Conservation (phyloP, 2,113 vertebrate species). For the Balaeniceps rex region DNA sequence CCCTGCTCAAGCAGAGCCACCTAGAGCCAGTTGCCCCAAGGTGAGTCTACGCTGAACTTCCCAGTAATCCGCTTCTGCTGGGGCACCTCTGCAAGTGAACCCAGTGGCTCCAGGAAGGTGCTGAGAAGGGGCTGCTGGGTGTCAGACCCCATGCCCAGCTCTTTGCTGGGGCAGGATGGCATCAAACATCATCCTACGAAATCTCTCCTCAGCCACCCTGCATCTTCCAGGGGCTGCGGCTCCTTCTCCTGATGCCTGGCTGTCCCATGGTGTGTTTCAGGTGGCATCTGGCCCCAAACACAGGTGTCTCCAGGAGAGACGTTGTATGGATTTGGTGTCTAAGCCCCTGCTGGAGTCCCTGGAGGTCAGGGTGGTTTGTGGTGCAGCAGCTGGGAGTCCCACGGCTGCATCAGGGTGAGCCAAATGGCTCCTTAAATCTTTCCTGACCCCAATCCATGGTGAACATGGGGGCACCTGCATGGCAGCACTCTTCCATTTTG, state of each 20-base stretch:
- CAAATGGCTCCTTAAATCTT: neutral
- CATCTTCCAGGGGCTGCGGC: neutral
- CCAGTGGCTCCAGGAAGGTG: neutral
- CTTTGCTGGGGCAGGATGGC: neutral
- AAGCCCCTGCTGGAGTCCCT: neutral
- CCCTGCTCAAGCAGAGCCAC: neutral
- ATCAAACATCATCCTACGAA: neutral
- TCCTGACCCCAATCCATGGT: neutral
- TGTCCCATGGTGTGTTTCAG: neutral
- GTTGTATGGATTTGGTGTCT: accelerated
- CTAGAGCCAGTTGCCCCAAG: neutral
- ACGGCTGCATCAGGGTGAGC: neutral
- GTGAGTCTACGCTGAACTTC: neutral
- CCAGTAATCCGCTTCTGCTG: neutral
- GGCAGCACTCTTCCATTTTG: neutral
- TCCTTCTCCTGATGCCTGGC: neutral
- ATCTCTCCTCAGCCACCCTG: neutral
- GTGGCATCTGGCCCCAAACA: neutral
- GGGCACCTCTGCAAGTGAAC: neutral
- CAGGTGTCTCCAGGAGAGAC: neutral
- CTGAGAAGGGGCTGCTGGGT: neutral
- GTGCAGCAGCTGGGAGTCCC: neutral
- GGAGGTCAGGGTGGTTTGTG: neutral
- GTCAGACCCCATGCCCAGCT: neutral
- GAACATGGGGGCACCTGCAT: neutral